Evolutionary conservation across 2,888 invertebrate genomes (phyloP).

Genomic region (Pammene fasciana): DNA sequence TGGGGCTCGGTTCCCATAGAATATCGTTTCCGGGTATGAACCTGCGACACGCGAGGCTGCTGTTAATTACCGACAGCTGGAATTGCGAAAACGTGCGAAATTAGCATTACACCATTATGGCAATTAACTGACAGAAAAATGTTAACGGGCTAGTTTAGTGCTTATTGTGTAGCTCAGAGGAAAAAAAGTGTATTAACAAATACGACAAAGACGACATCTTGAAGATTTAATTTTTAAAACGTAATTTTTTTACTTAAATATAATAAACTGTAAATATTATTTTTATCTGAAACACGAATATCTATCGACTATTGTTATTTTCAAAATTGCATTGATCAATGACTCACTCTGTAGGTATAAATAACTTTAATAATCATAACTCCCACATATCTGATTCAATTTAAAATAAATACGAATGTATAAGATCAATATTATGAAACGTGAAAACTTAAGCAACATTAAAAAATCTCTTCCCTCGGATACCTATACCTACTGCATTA

Average conservation of each 20-base stretch:
- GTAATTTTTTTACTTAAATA: no score
- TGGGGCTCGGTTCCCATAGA: conserved; percentile 11
- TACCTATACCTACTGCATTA: no score
- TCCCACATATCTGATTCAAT: no score
- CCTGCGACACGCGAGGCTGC: conserved; percentile 9
- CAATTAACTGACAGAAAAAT: conserved; percentile 11
- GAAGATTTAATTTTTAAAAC: no score
- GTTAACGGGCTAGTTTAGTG: conserved; percentile 7
- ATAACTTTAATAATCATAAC: no score
- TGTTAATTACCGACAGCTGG: conserved; percentile 24
- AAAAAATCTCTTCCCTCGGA: background rate
- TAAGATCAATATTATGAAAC: background rate
- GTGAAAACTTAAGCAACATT: background rate
- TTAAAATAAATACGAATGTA: no score
- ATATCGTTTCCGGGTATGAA: conserved; percentile 15
- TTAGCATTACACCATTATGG: conserved; percentile 11
- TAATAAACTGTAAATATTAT: no score
- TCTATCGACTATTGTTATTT: no score
- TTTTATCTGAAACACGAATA: no score
- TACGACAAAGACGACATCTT: no score
- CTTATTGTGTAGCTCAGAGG: background rate
- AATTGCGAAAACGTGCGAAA: conserved; percentile 29
- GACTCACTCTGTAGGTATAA: no score
- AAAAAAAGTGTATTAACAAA: background rate
- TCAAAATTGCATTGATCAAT: no score